phyloP scores from a whole-genome alignment of 2,888 invertebrate genomes.

The Orthosia gothica region DNA sequence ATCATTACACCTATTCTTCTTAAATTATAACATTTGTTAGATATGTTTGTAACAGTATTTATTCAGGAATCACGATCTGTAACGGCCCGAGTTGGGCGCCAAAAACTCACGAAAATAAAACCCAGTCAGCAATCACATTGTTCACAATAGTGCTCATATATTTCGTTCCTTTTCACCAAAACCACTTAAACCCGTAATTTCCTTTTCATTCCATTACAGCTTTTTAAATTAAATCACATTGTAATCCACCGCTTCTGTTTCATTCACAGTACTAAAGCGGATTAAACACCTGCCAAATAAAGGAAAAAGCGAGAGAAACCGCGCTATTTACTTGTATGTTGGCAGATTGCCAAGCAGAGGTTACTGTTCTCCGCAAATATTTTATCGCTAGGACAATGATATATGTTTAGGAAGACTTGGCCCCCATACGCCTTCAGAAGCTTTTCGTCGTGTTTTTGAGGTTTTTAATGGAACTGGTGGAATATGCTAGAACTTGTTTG shows the following conservation, averaged over 20 bases:
- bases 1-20: background rate
- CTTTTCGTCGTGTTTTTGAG: conserved; percentile 28
- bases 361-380: conserved; percentile 52
- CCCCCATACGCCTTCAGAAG: conserved; percentile 21
- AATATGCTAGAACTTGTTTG: background rate
- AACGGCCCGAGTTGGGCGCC: background rate
- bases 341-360: conserved; percentile 50
- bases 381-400: conserved; percentile 53
- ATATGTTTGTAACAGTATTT: background rate
- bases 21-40: background rate
- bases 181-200: conserved; percentile 24
- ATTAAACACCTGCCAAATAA: conserved; percentile 63
- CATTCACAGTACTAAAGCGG: conserved; percentile 47
- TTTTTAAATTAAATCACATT: conserved; percentile 43
- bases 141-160: conserved; percentile 7
- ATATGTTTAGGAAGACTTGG: conserved; percentile 40
- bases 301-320: conserved; percentile 44
- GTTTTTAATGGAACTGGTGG: background rate
- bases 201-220: conserved; percentile 39
- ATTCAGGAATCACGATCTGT: background rate
- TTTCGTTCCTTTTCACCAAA: conserved; percentile 20
- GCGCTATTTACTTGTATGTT: conserved; percentile 41
- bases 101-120: background rate
- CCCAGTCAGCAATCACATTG: background rate
- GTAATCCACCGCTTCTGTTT: conserved; percentile 29